Evolutionary conservation across 2,113 vertebrate genomes (phyloP).

Genomic region (Turdus rufiventris): DNA sequence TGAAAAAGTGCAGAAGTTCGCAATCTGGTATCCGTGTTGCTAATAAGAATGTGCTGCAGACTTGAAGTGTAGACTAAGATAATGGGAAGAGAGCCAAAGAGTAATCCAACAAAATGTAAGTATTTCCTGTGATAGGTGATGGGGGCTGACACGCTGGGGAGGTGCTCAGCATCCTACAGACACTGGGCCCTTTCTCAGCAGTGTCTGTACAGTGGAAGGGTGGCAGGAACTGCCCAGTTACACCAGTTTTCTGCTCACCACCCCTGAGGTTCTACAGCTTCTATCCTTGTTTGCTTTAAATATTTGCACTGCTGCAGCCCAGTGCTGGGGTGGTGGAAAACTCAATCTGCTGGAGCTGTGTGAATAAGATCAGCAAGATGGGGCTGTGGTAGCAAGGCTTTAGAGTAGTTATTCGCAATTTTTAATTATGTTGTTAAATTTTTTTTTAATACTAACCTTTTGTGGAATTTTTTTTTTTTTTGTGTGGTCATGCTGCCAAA

Average conservation of each 20-base stretch:
- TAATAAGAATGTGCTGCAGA: neutral
- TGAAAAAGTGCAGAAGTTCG: constrained; percentile 36
- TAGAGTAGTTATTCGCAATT: neutral
- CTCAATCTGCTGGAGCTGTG: neutral
- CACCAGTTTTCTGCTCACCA: neutral
- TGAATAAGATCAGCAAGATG: neutral
- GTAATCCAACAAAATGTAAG: neutral
- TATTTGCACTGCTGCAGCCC: neutral
- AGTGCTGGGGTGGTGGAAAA: neutral
- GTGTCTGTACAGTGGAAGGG: neutral
- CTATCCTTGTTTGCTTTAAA: neutral
- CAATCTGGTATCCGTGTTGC: constrained; percentile 9
- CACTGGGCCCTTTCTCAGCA: neutral
- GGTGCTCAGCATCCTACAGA: neutral
- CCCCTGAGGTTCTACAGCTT: neutral
- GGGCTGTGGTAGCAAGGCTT: neutral
- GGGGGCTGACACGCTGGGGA: neutral
- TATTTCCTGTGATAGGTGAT: neutral
- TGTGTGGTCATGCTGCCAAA: neutral
- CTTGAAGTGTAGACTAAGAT: neutral
- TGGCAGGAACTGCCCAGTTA: neutral
- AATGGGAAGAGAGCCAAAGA: neutral
- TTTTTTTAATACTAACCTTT: neutral
- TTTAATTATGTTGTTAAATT: neutral
- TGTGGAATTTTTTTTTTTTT: neutral